Conservation (phyloP, 2,888 invertebrate genomes). For the Melinaea menophilus region DNA sequence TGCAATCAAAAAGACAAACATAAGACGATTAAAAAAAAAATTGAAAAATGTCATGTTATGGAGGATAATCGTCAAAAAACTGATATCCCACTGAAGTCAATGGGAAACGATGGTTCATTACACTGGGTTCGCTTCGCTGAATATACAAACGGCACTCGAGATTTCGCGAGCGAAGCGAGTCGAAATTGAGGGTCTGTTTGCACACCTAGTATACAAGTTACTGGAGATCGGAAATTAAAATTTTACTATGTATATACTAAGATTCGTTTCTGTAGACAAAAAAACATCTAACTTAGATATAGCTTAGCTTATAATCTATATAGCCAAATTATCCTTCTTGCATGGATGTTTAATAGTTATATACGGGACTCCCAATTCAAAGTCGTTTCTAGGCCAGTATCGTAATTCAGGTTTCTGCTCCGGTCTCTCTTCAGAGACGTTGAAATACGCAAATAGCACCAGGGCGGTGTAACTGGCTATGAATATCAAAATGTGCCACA, state of each 20-base stretch:
- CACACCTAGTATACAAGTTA: no score
- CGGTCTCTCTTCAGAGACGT: slow-evolving; percentile 84
- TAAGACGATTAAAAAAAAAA: no score
- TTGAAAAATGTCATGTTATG: no score
- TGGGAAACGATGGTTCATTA: no score
- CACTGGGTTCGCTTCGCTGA: no score
- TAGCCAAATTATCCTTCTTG: slow-evolving; percentile 66
- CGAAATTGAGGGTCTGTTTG: no score
- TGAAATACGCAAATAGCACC: slow-evolving; percentile 88
- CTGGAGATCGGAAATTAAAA: no score
- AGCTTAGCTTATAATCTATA: slow-evolving; percentile 49
- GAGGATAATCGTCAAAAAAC: no score
- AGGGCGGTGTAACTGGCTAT: slow-evolving; percentile 87
- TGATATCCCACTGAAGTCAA: no score
- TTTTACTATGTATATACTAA: not conserved
- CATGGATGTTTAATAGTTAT: slow-evolving; percentile 81
- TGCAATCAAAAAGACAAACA: no score
- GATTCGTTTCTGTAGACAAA: not conserved
- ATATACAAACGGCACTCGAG: no score
- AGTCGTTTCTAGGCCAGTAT: slow-evolving; percentile 88
- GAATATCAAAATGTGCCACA: slow-evolving; percentile 90
- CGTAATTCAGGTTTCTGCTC: slow-evolving; percentile 82
- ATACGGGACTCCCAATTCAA: slow-evolving; percentile 87
- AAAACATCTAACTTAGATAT: not conserved
- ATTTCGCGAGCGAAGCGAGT: no score